A percentile compares a stretch with the other conserved stretches of the same genome.
These are phyloP conservation scores for Charadrius vociferus DNA, from an alignment of 2,113 vertebrate genomes.

Conservation along the genomic window DNA sequence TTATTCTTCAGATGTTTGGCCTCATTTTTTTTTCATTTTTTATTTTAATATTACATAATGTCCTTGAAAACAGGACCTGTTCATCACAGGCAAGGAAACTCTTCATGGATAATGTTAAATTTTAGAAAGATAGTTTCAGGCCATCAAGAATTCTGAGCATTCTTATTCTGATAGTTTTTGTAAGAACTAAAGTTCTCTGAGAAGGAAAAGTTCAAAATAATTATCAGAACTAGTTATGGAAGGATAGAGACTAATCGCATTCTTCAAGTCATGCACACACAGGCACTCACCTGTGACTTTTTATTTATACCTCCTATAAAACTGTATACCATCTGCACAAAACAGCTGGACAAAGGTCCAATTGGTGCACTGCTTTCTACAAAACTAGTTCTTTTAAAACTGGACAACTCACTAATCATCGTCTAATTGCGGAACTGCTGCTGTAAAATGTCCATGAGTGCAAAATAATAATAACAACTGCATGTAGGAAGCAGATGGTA, in stretches of 20 bases:
- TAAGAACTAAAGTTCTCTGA: not conserved
- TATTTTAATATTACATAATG: not conserved
- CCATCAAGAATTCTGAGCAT: not conserved
- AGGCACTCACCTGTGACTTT: not conserved
- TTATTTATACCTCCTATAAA: not conserved
- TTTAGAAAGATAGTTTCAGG: not conserved
- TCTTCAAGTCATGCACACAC: not conserved
- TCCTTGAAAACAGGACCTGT: not conserved
- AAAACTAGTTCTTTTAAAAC: not conserved
- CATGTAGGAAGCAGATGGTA: not conserved
- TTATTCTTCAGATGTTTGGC: not conserved
- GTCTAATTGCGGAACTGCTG: not conserved
- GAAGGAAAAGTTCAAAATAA: not conserved
- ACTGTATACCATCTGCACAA: not conserved
- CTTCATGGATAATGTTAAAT: not conserved
- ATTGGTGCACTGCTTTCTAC: not conserved
- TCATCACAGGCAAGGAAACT: not conserved
- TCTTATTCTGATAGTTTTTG: not conserved
- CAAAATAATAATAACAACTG: not conserved
- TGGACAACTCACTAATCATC: not conserved
- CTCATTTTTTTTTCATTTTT: not conserved
- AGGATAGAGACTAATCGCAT: not conserved
- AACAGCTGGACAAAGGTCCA: not conserved
- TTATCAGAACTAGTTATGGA: not conserved
- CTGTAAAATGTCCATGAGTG: not conserved